Base-by-base conservation (phyloP, 1,140 invertebrate genomes). In the Panagrolaimus sp. region DNA sequence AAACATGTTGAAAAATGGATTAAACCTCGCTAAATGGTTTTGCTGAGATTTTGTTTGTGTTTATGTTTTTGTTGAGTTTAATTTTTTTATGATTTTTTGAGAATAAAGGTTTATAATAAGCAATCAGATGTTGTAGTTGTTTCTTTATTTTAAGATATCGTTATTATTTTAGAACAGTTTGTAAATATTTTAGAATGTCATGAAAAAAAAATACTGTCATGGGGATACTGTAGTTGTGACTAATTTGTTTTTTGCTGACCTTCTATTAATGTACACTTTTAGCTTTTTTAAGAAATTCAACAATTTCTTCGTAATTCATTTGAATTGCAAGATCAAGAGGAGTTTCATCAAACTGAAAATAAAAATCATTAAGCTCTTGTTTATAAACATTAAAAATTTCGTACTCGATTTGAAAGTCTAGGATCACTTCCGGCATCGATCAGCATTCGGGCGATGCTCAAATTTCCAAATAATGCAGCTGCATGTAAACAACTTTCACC, bases 401-500 rank as follows among this genome's bases (percentile, higher is more conserved):
- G 12, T 58, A 58, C 52, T 26, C 52, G 52, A 58, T 58, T 58
- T 21, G 52, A n/a, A n/a, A 58, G 52, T 28, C 52, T 21, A 26
- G 52, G 52, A 26, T 58, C 28, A 12, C 21, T 28, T 21, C 52
- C 52, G 3, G 52, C 52, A 26, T 58, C 17, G n/a, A 58, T n/a
- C 21, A 58, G 17, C 17, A 21, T n/a, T 58, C 17, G 14, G 10
- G 52, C 52, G 5, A 58, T 58, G 17, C 52, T 58, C 52, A 28
- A 26, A 58, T 92, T 90, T 7, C 91, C 91, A 84, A 90, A 91
- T 84, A 93, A 88, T 43, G 90, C 90, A 12, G 92, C 91, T 28
- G 91, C 91, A 85, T 94, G 92, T 26, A 94, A 85, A 9, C 91
- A 90, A 78, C 89, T 89, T 85, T 94, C 91, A 1, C 93, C 92